These are phyloP conservation scores for Cardiocondyla obscurior DNA, from an alignment of 1,140 invertebrate genomes.

Conservation along the genomic window DNA sequence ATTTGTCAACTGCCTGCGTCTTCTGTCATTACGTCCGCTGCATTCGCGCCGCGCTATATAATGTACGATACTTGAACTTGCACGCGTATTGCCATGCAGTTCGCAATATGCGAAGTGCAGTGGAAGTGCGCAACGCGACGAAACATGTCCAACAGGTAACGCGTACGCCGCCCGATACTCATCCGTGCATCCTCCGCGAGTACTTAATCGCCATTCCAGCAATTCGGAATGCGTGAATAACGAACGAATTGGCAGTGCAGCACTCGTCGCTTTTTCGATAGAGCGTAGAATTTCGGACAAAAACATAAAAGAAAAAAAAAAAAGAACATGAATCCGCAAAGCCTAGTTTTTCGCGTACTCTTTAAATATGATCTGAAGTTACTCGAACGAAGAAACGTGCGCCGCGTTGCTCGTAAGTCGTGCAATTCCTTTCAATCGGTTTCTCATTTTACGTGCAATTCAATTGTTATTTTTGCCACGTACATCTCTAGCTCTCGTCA, in stretches of 20 bases:
- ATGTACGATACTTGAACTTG: slow-evolving; percentile 23
- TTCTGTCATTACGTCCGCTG: slow-evolving; percentile 25
- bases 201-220: slow-evolving; percentile 11
- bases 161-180: neutral
- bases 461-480: neutral
- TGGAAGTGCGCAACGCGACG: neutral
- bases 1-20: slow-evolving; percentile 37
- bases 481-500: neutral
- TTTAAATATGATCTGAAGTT: neutral
- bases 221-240: neutral
- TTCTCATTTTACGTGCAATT: neutral
- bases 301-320: no score
- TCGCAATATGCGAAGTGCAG: slow-evolving; percentile 17
- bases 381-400: neutral
- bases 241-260: neutral
- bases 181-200: neutral
- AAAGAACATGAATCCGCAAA: neutral
- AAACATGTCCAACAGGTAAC: slow-evolving; percentile 49
- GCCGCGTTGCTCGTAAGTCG: no score
- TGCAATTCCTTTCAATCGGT: neutral
- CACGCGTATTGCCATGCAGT: neutral
- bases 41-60: slow-evolving; percentile 36
- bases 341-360: neutral
- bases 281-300: neutral
- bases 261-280: neutral